These are phyloP conservation scores for Okamejei kenojei DNA, from an alignment of 2,797 vertebrate species.

Conservation along the genomic window DNA sequence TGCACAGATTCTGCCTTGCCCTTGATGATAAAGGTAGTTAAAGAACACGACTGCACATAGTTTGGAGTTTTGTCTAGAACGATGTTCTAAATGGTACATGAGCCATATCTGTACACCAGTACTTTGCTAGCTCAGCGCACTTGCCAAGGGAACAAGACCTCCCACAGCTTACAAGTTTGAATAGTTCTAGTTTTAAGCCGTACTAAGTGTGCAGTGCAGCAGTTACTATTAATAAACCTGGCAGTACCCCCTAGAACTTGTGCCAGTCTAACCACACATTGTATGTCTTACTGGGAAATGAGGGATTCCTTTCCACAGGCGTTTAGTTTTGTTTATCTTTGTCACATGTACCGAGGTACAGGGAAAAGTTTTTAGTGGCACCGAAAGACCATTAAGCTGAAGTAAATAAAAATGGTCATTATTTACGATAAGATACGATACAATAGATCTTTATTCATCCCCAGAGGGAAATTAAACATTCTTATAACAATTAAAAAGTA, in stretches of 20 bases:
- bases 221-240: neutral
- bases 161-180: neutral
- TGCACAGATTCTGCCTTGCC: neutral
- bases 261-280: neutral
- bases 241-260: neutral
- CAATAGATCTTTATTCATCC: no score
- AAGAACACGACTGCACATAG: neutral
- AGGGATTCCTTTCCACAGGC: neutral
- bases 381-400: no score
- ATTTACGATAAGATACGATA: no score
- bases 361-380: no score
- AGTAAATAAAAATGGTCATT: no score
- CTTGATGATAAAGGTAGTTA: neutral
- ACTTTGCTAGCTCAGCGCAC: neutral
- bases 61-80: neutral
- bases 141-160: neutral
- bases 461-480: no score
- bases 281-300: neutral
- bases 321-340: no score
- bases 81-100: neutral
- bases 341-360: no score
- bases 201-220: neutral
- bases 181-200: neutral
- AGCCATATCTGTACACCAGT: neutral
- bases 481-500: no score